phyloP scores from a whole-genome alignment of 2,888 invertebrate species.

The Pristionchus maxplancki region DNA sequence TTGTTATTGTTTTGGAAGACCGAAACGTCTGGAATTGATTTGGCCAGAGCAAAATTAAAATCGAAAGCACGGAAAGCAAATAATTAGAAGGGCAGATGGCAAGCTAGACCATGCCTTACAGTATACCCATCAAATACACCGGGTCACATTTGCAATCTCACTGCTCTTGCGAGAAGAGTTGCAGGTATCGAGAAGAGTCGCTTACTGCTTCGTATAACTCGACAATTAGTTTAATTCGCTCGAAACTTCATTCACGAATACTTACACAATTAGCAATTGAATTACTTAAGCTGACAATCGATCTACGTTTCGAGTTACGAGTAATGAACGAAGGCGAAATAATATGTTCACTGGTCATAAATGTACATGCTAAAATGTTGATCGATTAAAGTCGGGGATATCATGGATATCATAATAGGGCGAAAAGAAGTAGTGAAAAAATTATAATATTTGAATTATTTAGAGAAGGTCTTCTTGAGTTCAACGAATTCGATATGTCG shows the following conservation, averaged over 20 bases:
- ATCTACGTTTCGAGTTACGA: slow-evolving; percentile 12
- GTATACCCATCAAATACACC: background rate
- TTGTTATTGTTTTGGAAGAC: no score
- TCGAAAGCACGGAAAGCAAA: background rate
- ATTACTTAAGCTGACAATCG: background rate
- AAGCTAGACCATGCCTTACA: background rate
- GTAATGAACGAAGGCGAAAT: background rate
- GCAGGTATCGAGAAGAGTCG: background rate
- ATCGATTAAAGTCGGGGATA: slow-evolving; percentile 33
- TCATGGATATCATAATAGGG: background rate
- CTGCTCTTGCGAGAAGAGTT: background rate
- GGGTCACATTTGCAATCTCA: background rate
- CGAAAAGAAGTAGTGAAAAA: background rate
- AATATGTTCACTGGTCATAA: slow-evolving; percentile 18
- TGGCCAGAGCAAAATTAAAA: no score
- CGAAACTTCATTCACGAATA: slow-evolving; percentile 32
- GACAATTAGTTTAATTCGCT: background rate
- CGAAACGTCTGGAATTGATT: no score
- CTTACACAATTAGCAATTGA: slow-evolving; percentile 39
- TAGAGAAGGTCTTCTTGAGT: slow-evolving; percentile 6
- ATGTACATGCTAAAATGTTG: slow-evolving; percentile 33
- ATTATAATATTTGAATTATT: background rate
- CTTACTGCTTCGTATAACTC: background rate
- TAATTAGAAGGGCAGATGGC: slow-evolving; percentile 17
- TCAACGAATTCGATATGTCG: background rate